These are phyloP conservation scores for Campylomormyrus numenius DNA, from an alignment of 2,113 vertebrate genomes.

Conservation along the genomic window DNA sequence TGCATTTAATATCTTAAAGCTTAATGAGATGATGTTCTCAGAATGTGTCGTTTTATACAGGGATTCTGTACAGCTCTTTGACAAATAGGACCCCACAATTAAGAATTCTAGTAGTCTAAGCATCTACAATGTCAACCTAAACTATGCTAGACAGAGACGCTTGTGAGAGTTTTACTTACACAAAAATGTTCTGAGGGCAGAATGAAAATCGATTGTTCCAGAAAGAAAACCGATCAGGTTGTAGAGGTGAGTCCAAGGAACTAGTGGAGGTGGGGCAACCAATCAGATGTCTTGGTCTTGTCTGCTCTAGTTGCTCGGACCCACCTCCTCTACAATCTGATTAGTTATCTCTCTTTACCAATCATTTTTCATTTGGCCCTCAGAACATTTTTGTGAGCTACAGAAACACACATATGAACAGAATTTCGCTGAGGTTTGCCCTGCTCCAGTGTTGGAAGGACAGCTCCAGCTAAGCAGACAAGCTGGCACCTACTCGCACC, in stretches of 20 bases:
- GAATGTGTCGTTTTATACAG: neutral
- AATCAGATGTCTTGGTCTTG: no score
- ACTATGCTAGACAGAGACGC: neutral
- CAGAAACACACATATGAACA: neutral
- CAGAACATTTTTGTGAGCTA: neutral
- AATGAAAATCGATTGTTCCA: no score
- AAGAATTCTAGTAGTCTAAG: neutral
- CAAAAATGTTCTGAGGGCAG: no score
- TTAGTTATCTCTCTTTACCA: no score
- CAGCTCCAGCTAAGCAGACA: neutral
- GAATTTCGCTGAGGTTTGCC: neutral
- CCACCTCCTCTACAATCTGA: no score
- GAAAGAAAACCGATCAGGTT: no score
- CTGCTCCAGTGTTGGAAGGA: neutral
- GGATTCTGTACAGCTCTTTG: neutral
- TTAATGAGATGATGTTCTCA: neutral
- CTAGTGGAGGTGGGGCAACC: no score
- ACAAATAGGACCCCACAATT: neutral
- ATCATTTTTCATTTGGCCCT: no score
- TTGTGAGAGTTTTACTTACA: no score
- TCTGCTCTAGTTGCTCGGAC: neutral
- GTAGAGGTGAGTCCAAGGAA: no score
- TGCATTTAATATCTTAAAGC: neutral
- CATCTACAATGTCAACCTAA: neutral
- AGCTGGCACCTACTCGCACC: neutral